phyloP scores from a whole-genome alignment of 2,888 invertebrate genomes.

The Carpatolechia fugitivella region DNA sequence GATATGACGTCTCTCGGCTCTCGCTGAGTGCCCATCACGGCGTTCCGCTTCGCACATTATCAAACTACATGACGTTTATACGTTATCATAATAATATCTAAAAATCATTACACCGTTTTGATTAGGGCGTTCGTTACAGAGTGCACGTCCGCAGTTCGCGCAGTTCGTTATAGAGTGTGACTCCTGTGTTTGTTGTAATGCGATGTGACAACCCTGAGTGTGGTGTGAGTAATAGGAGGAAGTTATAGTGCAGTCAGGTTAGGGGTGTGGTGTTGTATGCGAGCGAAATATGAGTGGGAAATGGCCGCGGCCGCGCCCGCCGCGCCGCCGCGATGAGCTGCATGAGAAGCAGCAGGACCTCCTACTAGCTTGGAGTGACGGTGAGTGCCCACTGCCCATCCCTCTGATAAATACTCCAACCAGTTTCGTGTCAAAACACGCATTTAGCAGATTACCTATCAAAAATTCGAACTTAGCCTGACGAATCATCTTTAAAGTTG shows the following conservation, averaged over 20 bases:
- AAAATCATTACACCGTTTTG: slow-evolving; percentile 52
- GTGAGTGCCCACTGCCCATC: slow-evolving; percentile 45
- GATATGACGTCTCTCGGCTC: slow-evolving; percentile 9
- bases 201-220: slow-evolving; percentile 42
- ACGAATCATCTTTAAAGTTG: neutral
- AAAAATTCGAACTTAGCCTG: neutral
- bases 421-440: neutral
- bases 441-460: neutral
- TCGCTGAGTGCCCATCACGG: slow-evolving; percentile 25
- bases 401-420: neutral
- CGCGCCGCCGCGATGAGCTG: slow-evolving; percentile 61
- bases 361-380: slow-evolving; percentile 66
- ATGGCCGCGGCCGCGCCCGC: slow-evolving; percentile 57
- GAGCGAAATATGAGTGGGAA: slow-evolving; percentile 55
- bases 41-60: slow-evolving; percentile 40
- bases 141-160: slow-evolving; percentile 66
- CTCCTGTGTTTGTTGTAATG: slow-evolving; percentile 37
- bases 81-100: slow-evolving; percentile 60
- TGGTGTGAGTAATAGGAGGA: slow-evolving; percentile 14
- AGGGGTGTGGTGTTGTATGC: slow-evolving; percentile 25
- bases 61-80: slow-evolving; percentile 57
- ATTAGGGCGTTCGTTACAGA: slow-evolving; percentile 47
- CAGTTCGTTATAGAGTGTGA: too few species aligned
- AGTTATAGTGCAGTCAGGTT: slow-evolving; percentile 17
- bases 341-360: slow-evolving; percentile 64